A percentile compares a stretch with the other conserved stretches of the same genome.
Evolutionary conservation across 2,888 invertebrate genomes (phyloP).

Genomic region (Machimus rusticus): DNA sequence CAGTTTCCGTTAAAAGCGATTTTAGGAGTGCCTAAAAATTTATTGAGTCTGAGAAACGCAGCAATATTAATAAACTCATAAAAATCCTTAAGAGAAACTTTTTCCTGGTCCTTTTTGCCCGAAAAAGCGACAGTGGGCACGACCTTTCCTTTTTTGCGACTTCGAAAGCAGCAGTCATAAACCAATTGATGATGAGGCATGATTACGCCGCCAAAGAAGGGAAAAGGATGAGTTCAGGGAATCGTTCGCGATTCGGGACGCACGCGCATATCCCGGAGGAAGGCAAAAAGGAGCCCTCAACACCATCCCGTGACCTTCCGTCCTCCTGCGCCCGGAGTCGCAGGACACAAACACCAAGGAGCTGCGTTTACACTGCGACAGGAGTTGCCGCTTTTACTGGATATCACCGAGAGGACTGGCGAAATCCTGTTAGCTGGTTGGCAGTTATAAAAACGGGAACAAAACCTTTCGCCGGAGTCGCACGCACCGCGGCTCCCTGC

Average conservation of each 20-base stretch:
- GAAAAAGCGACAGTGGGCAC: not conserved
- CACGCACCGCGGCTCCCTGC: not conserved
- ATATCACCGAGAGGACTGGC: not conserved
- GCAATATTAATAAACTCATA: constrained; percentile 29
- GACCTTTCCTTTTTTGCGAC: constrained; percentile 1
- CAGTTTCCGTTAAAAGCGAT: not conserved
- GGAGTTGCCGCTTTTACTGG: constrained; percentile 1
- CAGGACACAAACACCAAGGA: not conserved
- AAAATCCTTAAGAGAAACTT: constrained; percentile 2
- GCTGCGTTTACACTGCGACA: not conserved
- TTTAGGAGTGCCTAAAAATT: not conserved
- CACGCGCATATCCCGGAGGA: not conserved
- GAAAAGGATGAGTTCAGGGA: constrained; percentile 26
- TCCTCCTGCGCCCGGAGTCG: not conserved
- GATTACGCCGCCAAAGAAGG: constrained; percentile 23
- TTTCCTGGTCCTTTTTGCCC: not conserved
- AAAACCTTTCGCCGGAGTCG: not conserved
- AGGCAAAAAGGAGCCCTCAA: not conserved
- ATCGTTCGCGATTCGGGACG: not conserved
- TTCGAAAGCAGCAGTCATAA: not conserved
- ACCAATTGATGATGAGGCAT: constrained; percentile 31
- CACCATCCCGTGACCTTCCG: not conserved
- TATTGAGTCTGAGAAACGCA: not conserved
- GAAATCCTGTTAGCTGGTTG: constrained; percentile 25
- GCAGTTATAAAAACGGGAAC: constrained; percentile 1